These are phyloP conservation scores for Raja brachyura DNA, from an alignment of 2,113 vertebrate genomes.

Conservation along the genomic window DNA sequence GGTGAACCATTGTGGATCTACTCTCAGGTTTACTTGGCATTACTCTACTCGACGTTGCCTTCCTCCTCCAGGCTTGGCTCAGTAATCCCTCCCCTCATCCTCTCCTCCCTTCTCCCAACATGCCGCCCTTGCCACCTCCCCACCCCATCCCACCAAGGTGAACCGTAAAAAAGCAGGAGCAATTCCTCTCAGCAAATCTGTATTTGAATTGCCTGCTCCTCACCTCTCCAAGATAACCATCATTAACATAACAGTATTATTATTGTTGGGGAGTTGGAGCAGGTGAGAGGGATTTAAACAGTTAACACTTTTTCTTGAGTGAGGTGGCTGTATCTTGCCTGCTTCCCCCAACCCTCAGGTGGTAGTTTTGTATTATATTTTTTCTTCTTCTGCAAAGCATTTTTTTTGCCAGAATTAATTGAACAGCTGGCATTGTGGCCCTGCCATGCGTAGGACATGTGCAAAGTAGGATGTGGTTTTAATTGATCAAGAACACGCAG, in stretches of 20 bases:
- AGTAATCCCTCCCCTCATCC: not conserved
- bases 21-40: too few species aligned
- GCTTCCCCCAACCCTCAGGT: not conserved
- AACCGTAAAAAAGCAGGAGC: not conserved
- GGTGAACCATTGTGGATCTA: too few species aligned
- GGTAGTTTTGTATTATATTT: not conserved
- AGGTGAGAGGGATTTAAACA: not conserved
- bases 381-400: not conserved
- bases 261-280: not conserved
- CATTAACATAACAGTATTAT: not conserved
- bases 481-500: constrained; percentile 26
- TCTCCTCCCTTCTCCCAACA: not conserved
- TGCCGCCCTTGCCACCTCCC: not conserved
- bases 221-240: not conserved
- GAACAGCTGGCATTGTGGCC: not conserved
- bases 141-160: not conserved
- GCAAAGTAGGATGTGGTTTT: constrained; percentile 35
- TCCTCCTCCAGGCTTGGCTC: too few species aligned
- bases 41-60: too few species aligned
- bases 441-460: constrained; percentile 25
- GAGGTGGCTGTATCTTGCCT: not conserved
- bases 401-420: constrained; percentile 2
- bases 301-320: not conserved
- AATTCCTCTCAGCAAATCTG: not conserved
- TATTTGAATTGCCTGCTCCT: not conserved